Evolutionary conservation across 1,140 invertebrate species (phyloP).

Genomic region (Drosophila gunungcola): DNA sequence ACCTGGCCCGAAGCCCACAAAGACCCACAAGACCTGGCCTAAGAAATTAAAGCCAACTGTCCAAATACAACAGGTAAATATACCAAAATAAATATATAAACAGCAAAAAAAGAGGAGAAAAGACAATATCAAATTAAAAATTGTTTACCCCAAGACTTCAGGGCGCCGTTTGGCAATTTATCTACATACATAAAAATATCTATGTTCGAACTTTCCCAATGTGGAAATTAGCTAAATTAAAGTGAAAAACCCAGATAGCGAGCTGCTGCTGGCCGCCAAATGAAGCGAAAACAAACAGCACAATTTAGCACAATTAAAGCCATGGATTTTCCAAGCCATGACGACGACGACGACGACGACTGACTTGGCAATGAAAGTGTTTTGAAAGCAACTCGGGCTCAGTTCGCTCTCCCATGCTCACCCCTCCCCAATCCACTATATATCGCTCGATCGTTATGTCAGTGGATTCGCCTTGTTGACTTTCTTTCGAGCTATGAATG

Average conservation of each 20-base stretch:
- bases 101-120: neutral
- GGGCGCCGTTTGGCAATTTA: slow-evolving; percentile 33
- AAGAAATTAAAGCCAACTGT: slow-evolving; percentile 55
- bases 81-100: slow-evolving; percentile 39
- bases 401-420: slow-evolving; percentile 3
- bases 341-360: slow-evolving; percentile 25
- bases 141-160: slow-evolving; percentile 47
- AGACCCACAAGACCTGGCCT: slow-evolving; percentile 23
- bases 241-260: slow-evolving; percentile 54
- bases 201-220: slow-evolving; percentile 43
- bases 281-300: slow-evolving; percentile 52
- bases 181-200: neutral
- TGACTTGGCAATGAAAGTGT: slow-evolving; percentile 73
- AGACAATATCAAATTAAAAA: slow-evolving; percentile 52
- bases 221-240: slow-evolving; percentile 37
- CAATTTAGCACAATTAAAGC: slow-evolving; percentile 72
- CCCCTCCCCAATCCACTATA: neutral
- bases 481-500: slow-evolving; percentile 67
- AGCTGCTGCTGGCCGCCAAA: slow-evolving; percentile 44
- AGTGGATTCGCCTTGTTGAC: slow-evolving; percentile 66
- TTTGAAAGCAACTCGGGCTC: slow-evolving; percentile 45
- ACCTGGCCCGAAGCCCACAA: slow-evolving; percentile 40
- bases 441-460: slow-evolving; percentile 62
- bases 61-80: slow-evolving; percentile 48
- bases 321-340: slow-evolving; percentile 66